Evolutionary conservation across 2,888 invertebrate genomes (phyloP), one percentile per base, ranked within the genome.

Genomic region (Cheilosia variabilis): DNA sequence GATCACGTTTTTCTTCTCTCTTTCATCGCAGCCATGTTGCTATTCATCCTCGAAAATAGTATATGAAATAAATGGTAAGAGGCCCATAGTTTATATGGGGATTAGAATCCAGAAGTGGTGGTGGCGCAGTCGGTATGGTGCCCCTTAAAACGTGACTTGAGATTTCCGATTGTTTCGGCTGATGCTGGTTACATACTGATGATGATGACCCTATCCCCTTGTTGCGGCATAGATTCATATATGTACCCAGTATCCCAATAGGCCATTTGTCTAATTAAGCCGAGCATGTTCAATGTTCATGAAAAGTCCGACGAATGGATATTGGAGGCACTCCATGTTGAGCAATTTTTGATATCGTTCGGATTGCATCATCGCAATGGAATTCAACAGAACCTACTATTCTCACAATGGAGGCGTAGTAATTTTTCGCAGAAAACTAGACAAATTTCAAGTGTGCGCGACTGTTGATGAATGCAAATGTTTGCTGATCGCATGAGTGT

Each of bases 21-120:
- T 57, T 34, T 63, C 57, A n/a, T 47, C 50, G 57, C 31, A 27
- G 37, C 37, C 37, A 37, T 37, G 37, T 37, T 37, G 37, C 52
- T 47, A 82, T 82, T 78, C 78, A 82, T 82, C 82, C 82, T 82
- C 78, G 65, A 71, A 72, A 82, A 77, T 78, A 72, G 65, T 58
- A 19, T 27, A 27, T 27, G 53, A 65, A 77, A 57, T 77, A 81
- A 78, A 82, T 78, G 66, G 71, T 72, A 72, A 81, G 60, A 65
- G 60, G 66, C 47, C 78, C 62, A 60, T 7, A 47, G 71, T 71
- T 69, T 77, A 27, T 60, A 60, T 22, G 65, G 47, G 66, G 55
- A 66, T 58, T 75, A 75, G 69, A 63, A 69, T 37, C 19, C 34
- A 63, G 41, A 55, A 66, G 57, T 66, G 43, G 15, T 52, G 10